Base-by-base conservation (phyloP, 2,888 invertebrate genomes). In the Dichetophora obliterata region DNA sequence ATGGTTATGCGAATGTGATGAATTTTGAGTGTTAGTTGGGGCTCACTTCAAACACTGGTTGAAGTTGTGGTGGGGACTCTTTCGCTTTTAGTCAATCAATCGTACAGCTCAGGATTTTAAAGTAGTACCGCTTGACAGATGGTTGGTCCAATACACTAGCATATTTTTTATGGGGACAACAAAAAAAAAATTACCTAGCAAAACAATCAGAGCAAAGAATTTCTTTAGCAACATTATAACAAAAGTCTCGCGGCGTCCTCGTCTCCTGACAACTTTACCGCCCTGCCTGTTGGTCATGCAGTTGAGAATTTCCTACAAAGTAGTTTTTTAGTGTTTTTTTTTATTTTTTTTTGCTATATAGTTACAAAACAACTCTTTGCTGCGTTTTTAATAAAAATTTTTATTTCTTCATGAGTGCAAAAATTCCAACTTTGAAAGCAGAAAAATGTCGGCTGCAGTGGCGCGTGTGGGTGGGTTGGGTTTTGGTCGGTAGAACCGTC, bases 341-440 rank as follows among this genome's bases (percentile, higher is more conserved):
- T 66, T 66, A n/a, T 22, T 43, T 43, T 43, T 65, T 66, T 48
- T 24, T 22, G 34, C 24, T 22, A 37, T n/a, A n/a, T 63, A 71
- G 52, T 50, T 34, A 66, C 65, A 74, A 74, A 74, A 74, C 65
- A 66, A 74, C 65, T 74, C 74, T 66, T 66, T 74, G 74, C 54
- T 65, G 54, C 66, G 54, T 66, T 74, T 68, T 74, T 74, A 66
- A 74, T 74, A 65, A 74, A 74, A 74, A 74, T 66, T 65, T 66
- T 65, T 66, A 66, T 66, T 66, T 74, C 74, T 74, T 74, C 74
- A 66, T 74, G 74, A 74, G 74, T 66, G 65, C 74, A 74, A 74
- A 74, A 74, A 65, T 74, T 74, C 74, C 74, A 74, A 74, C 74
- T 74, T 74, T 74, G 74, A 66, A 22, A 66, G 74, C 57, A 74